Evolutionary conservation across 1,140 invertebrate species (phyloP).

Genomic region (Papilio glaucus): DNA sequence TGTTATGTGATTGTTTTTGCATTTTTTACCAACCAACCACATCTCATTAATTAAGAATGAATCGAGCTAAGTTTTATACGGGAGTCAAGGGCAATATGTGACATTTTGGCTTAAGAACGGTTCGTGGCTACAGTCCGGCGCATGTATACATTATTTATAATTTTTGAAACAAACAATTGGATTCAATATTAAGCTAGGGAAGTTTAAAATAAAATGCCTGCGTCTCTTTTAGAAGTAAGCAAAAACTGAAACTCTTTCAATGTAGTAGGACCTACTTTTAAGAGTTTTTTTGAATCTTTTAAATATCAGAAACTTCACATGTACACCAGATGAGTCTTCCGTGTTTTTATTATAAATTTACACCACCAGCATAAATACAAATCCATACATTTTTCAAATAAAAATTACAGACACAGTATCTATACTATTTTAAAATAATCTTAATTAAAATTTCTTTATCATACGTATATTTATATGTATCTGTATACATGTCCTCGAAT

Average conservation of each 20-base stretch:
- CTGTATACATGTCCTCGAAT: conserved; percentile 9
- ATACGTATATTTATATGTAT: not conserved
- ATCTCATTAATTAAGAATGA: conserved; percentile 79
- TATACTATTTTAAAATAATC: too few relatives aligned
- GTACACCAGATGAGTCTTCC: conserved; percentile 3
- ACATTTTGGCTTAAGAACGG: conserved; percentile 68
- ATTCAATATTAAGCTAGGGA: not conserved
- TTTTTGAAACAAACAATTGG: not conserved
- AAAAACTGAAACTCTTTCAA: not conserved
- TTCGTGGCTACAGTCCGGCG: conserved; percentile 43
- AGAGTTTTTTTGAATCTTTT: conserved; percentile 1
- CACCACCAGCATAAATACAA: not conserved
- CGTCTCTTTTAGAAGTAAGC: not conserved
- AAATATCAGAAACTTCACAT: not conserved
- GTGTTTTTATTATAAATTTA: not conserved
- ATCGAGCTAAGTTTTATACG: conserved; percentile 69
- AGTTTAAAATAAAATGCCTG: not conserved
- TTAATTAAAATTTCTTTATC: not conserved
- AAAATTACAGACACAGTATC: too few relatives aligned
- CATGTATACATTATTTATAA: conserved; percentile 17
- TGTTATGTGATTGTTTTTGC: conserved; percentile 81
- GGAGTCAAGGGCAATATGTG: conserved; percentile 74
- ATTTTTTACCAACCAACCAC: conserved; percentile 76
- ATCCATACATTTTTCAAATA: too few relatives aligned
- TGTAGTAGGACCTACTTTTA: not conserved